Base-by-base conservation (phyloP, 2,888 invertebrate genomes). In the Heliconius hortense region DNA sequence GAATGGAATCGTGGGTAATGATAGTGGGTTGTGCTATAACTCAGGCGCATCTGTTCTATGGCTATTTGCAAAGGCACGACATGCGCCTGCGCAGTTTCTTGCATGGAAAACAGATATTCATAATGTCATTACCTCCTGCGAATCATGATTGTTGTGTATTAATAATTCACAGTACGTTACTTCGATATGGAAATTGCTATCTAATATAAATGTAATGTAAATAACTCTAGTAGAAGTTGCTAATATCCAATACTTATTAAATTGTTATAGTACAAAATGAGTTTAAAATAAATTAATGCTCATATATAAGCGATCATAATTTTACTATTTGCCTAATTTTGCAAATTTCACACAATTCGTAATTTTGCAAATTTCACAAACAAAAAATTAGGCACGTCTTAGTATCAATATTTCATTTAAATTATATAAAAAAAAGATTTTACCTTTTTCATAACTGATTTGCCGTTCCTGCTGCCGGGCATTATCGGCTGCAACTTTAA, bases 401-500 rank as follows among this genome's bases (percentile, higher is more conserved):
- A 43, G 15, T 4, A 15, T 43, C 4, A 43, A 43, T 43, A 48
- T 18, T 48, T 18, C 4, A 43, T 48, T 48, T 18, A 2, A 48
- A 48, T n/a, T n/a, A 2, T 53, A 53, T 53, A 7, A 60, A 31
- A 4, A 28, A 74, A 77, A 24, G 24, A 8, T 79, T 86, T 93
- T 95, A 99, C 99, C 98, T 97, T 98, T 98, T 94, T 99, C 99
- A 92, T 98, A 97, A 95, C 97, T 98, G 92, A 98, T 97, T 93
- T 99, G 98, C 82, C 98, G 95, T 91, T 99, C 99, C 93, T 98
- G 98, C 87, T 98, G 98, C 84, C 98, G 96, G 74, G 98, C 98
- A 93, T 98, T 98, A 91, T 99, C 98, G 3, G 98, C 98, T n/a
- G 99, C 99, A 79, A 99, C 98, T 93, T 99, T 98, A 80, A 99